A percentile compares a stretch with the other conserved stretches of the same genome.
These are phyloP conservation scores for Perithous albicinctus DNA, from an alignment of 2,888 invertebrate genomes.

Conservation along the genomic window DNA sequence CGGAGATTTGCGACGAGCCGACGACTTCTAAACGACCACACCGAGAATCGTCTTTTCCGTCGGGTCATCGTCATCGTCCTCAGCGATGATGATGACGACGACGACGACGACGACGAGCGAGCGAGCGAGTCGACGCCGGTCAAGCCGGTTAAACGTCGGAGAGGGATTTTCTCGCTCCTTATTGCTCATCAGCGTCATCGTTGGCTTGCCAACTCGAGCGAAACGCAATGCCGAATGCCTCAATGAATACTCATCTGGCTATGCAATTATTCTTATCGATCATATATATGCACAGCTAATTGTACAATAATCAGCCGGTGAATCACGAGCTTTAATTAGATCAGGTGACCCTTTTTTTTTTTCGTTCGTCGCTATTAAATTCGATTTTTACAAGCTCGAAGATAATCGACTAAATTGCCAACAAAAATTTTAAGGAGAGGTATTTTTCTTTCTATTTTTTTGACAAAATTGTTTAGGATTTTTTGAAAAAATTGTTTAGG, in stretches of 20 bases:
- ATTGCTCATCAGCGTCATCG: conserved; percentile 53
- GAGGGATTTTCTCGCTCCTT: conserved; percentile 54
- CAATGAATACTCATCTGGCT: conserved; percentile 48
- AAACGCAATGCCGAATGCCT: conserved; percentile 45
- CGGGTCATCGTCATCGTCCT: conserved; percentile 68
- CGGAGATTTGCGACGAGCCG: conserved; percentile 36
- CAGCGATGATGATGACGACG: conserved; percentile 63
- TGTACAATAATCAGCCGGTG: conserved; percentile 36
- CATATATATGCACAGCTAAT: background rate
- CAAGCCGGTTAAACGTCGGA: conserved; percentile 39
- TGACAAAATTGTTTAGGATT: too few relatives aligned
- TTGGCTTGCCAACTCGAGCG: conserved; percentile 60
- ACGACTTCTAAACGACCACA: conserved; percentile 28
- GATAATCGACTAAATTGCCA: too few relatives aligned
- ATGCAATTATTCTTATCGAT: conserved; percentile 30
- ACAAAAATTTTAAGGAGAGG: too few relatives aligned
- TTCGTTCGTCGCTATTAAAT: too few relatives aligned
- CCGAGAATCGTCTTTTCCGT: conserved; percentile 14
- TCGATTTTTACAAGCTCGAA: too few relatives aligned
- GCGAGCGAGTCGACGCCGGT: too few relatives aligned
- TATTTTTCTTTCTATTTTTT: too few relatives aligned
- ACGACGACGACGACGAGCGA: conserved; percentile 55
- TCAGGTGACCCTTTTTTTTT: background rate
- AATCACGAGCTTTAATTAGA: conserved; percentile 18
- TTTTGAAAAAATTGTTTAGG: too few relatives aligned